Percentiles rank a stretch among this genome's conserved stretches.
Conservation (phyloP, 2,113 vertebrate genomes). For the Petromus typicus region DNA sequence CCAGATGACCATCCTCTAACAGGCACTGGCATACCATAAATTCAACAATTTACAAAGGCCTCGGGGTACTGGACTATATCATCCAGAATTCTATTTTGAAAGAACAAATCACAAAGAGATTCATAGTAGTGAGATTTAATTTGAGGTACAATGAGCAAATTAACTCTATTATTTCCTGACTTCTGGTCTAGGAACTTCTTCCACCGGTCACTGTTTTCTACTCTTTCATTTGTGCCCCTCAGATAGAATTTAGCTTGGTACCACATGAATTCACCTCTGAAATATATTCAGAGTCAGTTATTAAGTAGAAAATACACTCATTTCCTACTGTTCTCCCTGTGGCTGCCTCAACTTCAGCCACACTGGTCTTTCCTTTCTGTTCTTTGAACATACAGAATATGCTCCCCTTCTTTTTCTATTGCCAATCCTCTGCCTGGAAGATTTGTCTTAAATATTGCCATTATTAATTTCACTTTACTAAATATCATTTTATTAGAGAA, state of each 20-base stretch:
- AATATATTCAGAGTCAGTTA: background rate
- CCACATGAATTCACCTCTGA: background rate
- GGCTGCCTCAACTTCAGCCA: background rate
- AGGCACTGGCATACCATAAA: constrained; percentile 54
- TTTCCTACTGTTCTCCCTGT: background rate
- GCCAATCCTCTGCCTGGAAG: background rate
- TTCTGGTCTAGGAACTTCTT: background rate
- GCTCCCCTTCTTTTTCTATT: background rate
- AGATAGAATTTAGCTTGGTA: background rate
- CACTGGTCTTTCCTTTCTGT: background rate
- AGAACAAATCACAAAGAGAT: constrained; percentile 51
- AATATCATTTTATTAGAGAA: background rate
- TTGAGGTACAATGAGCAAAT: constrained; percentile 47
- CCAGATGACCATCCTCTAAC: constrained; percentile 44
- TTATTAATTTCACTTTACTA: background rate
- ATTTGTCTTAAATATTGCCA: background rate
- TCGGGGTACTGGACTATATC: background rate
- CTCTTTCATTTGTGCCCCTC: background rate
- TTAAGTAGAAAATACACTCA: background rate
- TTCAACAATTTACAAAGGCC: constrained; percentile 53
- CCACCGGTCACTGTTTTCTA: background rate
- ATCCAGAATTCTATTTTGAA: constrained; percentile 51
- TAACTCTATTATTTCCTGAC: constrained; percentile 38
- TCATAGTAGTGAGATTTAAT: constrained; percentile 60
- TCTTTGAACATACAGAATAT: background rate